Evolutionary conservation across 2,113 vertebrate species (phyloP).

Genomic region (Gymnobelideus leadbeateri): DNA sequence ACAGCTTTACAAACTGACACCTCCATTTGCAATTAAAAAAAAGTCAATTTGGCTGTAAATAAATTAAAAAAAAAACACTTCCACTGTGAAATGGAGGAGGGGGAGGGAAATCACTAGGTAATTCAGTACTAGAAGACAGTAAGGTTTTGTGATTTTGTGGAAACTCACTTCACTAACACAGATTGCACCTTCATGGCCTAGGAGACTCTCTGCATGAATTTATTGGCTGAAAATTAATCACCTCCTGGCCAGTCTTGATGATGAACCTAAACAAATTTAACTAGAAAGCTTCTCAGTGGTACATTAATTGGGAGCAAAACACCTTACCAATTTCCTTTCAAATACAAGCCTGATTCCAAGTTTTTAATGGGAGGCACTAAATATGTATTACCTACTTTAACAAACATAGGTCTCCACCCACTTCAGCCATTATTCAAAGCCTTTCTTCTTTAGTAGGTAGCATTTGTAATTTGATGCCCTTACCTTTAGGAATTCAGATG

Average conservation of each 20-base stretch:
- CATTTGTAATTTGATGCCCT: not conserved
- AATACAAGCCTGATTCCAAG: not conserved
- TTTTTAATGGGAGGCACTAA: not conserved
- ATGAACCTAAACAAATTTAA: not conserved
- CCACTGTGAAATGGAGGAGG: not conserved
- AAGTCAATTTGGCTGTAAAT: not conserved
- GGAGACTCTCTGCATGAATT: not conserved
- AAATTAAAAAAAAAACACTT: not conserved
- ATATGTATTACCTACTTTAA: not conserved
- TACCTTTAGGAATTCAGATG: not conserved
- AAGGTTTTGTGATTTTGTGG: not conserved
- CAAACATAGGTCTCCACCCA: not conserved
- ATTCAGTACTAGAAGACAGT: not conserved
- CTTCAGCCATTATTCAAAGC: not conserved
- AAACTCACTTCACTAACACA: not conserved
- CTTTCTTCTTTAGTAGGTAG: not conserved
- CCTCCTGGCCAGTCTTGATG: not conserved
- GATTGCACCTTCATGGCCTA: not conserved
- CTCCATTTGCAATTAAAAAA: not conserved
- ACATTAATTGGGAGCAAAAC: not conserved
- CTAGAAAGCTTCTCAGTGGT: constrained; percentile 4
- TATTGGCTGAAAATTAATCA: not conserved
- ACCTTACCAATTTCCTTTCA: not conserved
- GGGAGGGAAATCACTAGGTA: not conserved
- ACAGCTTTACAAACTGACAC: not conserved